Evolutionary conservation across 2,113 vertebrate genomes (phyloP), one percentile per base, ranked within the genome.

Genomic region (Pachyramphus minor): DNA sequence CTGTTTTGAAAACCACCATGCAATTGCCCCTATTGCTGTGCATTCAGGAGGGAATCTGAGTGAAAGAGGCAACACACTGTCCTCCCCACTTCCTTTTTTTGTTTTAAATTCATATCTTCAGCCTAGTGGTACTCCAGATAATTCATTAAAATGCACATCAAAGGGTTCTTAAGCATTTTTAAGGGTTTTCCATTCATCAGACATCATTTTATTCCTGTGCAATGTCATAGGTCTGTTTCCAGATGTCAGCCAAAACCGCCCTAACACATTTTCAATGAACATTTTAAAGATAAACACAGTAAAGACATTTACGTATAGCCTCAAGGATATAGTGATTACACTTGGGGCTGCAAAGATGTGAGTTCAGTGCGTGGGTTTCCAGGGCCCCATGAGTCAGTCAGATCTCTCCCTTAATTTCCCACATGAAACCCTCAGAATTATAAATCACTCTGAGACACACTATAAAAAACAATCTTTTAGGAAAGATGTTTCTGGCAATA

Each of bases 151-250:
- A 76, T 41, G 22, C n/a, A 62, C 21, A 47, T 5, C 22, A 75
- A 93, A 71, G 18, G 30, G 12, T 41, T 81, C 58, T 80, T 22
- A 45, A n/a, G 20, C 10, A 12, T 8, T 56, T 82, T 37, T 14
- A 58, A 81, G n/a, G 42, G 49, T 45, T 75, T 87, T 71, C 42
- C 5, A 12, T 64, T 66, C 35, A 41, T 47, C 7, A 1, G 14
- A 6, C 7, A 18, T 25, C 60, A 9, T 27, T 87, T 76, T 7
- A 39, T 23, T 47, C 39, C 37, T 69, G 35, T 5, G 11, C 23
- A 53, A 21, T 33, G 13, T 28, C 0, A 0, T 11, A 28, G 7
- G 10, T 37, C 33, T 69, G 17, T 5, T 39, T 73, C 44, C 37
- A 84, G 49, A 84, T 42, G 30, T 53, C 75, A 80, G 44, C 3